Conservation (phyloP, 2,797 vertebrate genomes). For the Tragopan temminckii region DNA sequence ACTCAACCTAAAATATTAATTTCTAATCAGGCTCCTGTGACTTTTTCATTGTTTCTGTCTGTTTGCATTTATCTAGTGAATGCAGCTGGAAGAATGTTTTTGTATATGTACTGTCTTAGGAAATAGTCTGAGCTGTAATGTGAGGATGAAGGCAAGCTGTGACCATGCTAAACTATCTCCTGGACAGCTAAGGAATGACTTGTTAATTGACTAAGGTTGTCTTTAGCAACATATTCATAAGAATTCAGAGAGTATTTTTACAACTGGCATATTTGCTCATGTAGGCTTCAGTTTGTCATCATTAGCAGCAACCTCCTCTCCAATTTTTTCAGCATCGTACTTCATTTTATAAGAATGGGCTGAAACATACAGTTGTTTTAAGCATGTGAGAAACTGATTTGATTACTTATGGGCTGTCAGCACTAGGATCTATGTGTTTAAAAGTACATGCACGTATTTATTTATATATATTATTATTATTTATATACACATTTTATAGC, state of each 20-base stretch:
- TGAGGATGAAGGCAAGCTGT: not conserved
- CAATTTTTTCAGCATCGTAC: not conserved
- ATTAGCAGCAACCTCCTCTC: not conserved
- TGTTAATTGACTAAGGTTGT: not conserved
- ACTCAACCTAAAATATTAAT: not conserved
- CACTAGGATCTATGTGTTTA: not conserved
- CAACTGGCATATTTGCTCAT: not conserved
- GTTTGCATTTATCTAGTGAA: not conserved
- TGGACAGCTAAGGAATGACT: not conserved
- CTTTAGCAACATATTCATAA: slow-evolving; percentile 10
- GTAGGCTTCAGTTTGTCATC: not conserved
- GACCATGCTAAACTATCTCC: not conserved
- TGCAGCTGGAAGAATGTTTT: not conserved
- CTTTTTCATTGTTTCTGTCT: not conserved
- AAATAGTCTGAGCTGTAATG: fast-evolving
- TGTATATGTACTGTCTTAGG: not conserved
- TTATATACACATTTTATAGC: not conserved
- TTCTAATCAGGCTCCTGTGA: not conserved
- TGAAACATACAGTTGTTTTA: not conserved
- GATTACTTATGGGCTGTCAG: not conserved
- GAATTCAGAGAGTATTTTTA: not conserved
- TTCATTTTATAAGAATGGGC: not conserved
- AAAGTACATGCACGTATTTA: not conserved
- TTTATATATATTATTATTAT: not conserved
- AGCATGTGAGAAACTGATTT: not conserved